Evolutionary conservation across 2,797 vertebrate species (phyloP).

Genomic region (Gephyroberyx darwinii): DNA sequence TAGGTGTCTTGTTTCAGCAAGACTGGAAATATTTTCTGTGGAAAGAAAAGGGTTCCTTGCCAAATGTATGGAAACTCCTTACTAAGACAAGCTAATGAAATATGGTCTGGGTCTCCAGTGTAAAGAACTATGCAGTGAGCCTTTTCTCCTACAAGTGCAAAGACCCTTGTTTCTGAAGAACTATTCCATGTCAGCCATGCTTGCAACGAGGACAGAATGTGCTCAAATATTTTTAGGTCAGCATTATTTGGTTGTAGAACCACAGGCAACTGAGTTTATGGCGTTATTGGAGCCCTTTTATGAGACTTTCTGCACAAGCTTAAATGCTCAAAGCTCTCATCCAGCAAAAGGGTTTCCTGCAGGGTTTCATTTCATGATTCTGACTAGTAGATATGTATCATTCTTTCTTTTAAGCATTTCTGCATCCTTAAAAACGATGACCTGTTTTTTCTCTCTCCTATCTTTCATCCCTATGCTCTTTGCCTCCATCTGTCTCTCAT

Average conservation of each 20-base stretch:
- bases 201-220: slow-evolving; percentile 58
- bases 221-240: slow-evolving; percentile 51
- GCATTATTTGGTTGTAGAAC: slow-evolving; percentile 41
- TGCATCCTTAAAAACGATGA: slow-evolving; percentile 65
- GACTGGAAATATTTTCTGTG: slow-evolving; percentile 35
- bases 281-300: slow-evolving; percentile 48
- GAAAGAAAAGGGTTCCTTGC: slow-evolving; percentile 38
- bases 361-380: slow-evolving; percentile 14
- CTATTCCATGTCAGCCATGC: slow-evolving; percentile 27
- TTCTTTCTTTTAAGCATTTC: slow-evolving; percentile 58
- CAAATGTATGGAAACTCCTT: slow-evolving; percentile 44
- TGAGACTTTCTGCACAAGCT: slow-evolving; percentile 31
- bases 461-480: slow-evolving; percentile 64
- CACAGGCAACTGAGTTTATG: slow-evolving; percentile 42
- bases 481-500: slow-evolving; percentile 55
- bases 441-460: slow-evolving; percentile 64
- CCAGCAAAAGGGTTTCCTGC: slow-evolving; percentile 16
- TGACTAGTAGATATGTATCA: slow-evolving; percentile 33
- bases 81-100: slow-evolving; percentile 42
- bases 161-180: slow-evolving; percentile 43
- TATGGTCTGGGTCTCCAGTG: slow-evolving; percentile 9
- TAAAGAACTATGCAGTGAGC: slow-evolving; percentile 19
- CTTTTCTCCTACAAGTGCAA: slow-evolving; percentile 8
- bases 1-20: slow-evolving; percentile 46
- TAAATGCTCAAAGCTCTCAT: slow-evolving; percentile 41